phyloP scores from a whole-genome alignment of 2,797 vertebrate genomes.

The Coluber constrictor region DNA sequence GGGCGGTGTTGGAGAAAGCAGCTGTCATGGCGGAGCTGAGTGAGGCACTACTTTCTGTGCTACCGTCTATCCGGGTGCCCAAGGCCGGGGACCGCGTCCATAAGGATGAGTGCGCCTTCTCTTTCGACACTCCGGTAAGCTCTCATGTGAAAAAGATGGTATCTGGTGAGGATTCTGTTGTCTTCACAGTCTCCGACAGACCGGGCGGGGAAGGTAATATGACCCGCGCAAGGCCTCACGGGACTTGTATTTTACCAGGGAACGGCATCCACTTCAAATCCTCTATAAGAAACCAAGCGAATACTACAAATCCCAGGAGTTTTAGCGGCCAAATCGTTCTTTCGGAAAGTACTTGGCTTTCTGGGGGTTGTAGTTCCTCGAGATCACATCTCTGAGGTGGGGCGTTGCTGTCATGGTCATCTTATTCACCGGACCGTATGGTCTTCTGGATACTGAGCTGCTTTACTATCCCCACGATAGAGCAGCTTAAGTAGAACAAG shows the following conservation, averaged over 20 bases:
- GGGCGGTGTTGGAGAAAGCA: conserved; percentile 56
- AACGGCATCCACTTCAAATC: too few species aligned
- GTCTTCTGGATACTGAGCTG: background rate
- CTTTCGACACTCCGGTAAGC: conserved; percentile 95
- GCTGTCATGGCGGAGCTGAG: conserved; percentile 88
- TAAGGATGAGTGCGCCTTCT: conserved; percentile 99
- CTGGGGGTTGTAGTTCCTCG: background rate
- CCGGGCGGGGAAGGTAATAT: conserved; percentile 23
- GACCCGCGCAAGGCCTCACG: background rate
- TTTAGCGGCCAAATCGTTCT: background rate
- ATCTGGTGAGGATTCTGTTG: background rate
- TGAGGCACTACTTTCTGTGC: conserved; percentile 91
- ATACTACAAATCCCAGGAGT: conserved; percentile 6
- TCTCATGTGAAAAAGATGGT: background rate
- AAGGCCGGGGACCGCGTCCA: conserved; percentile 96
- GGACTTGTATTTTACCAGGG: conserved; percentile 4
- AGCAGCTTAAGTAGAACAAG: background rate
- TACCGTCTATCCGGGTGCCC: conserved; percentile 93
- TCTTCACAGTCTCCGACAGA: conserved; percentile 20
- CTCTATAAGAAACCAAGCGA: too few species aligned
- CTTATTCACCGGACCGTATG: background rate
- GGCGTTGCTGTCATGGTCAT: background rate
- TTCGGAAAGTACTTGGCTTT: background rate
- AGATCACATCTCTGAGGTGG: background rate
- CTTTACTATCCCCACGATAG: background rate